Conservation (phyloP, 2,888 invertebrate species). For the Hyalella azteca region DNA sequence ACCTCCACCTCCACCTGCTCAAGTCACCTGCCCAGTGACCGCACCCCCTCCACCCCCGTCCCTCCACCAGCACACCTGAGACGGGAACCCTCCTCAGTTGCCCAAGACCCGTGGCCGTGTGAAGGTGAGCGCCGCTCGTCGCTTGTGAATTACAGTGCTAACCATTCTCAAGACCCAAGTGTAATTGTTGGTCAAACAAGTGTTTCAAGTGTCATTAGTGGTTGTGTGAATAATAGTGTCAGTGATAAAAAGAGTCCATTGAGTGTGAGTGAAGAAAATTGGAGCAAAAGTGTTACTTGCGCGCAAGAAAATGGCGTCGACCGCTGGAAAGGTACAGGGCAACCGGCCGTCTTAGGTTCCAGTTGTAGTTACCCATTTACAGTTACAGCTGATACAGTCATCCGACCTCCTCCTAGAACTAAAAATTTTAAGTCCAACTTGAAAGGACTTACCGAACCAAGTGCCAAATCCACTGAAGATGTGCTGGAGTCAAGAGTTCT, state of each 20-base stretch:
- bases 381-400: neutral
- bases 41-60: conserved; percentile 29
- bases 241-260: neutral
- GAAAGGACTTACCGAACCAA: neutral
- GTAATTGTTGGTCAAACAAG: neutral
- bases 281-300: neutral
- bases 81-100: conserved; percentile 13
- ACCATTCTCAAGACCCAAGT: neutral
- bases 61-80: conserved; percentile 30
- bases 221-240: neutral
- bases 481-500: too few species aligned
- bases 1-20: conserved; percentile 14
- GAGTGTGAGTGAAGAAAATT: neutral
- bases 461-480: conserved; percentile 54
- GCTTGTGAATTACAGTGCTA: conserved; percentile 14
- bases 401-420: conserved; percentile 8
- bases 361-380: neutral
- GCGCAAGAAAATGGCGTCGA: conserved; percentile 1
- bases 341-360: conserved; percentile 2
- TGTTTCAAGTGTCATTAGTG: neutral
- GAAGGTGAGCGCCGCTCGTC: conserved; percentile 36
- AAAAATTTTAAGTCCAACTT: neutral
- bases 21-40: conserved; percentile 27
- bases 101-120: neutral
- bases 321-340: conserved; percentile 19